Percentiles rank a stretch among this genome's conserved stretches.
phyloP scores from a whole-genome alignment of 2,113 vertebrate species.

The Melozone crissalis region DNA sequence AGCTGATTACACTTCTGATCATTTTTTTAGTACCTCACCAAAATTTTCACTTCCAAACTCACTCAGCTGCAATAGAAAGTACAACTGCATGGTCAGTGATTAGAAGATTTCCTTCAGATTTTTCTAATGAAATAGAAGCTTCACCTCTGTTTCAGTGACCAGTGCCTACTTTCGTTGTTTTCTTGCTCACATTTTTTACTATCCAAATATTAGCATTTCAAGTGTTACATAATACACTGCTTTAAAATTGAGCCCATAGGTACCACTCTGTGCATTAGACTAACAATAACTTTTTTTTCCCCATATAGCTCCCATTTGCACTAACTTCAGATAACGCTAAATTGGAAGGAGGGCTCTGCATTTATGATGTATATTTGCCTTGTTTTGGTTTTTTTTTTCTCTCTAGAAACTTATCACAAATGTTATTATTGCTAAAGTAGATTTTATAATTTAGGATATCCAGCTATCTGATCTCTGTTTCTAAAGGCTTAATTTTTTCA shows the following conservation, averaged over 20 bases:
- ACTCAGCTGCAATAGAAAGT: neutral
- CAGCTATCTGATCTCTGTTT: neutral
- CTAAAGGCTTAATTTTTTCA: neutral
- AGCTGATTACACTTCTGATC: neutral
- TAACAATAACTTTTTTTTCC: neutral
- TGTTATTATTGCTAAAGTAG: neutral
- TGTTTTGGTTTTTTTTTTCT: neutral
- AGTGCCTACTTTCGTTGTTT: neutral
- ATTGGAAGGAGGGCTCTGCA: neutral
- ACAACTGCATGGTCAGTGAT: accelerated
- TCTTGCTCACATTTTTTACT: neutral
- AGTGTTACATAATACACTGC: neutral
- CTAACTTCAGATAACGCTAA: neutral
- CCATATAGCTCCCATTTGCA: neutral
- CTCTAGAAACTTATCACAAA: neutral
- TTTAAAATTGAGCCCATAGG: neutral
- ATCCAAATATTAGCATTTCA: neutral
- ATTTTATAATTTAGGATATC: neutral
- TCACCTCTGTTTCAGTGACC: neutral
- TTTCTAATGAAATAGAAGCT: neutral
- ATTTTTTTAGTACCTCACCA: neutral
- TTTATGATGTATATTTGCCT: neutral
- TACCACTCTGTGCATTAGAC: neutral
- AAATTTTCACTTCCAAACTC: neutral
- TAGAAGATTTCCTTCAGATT: neutral